Conservation (phyloP, 2,888 invertebrate species). For the Ptychoptera contaminata region DNA sequence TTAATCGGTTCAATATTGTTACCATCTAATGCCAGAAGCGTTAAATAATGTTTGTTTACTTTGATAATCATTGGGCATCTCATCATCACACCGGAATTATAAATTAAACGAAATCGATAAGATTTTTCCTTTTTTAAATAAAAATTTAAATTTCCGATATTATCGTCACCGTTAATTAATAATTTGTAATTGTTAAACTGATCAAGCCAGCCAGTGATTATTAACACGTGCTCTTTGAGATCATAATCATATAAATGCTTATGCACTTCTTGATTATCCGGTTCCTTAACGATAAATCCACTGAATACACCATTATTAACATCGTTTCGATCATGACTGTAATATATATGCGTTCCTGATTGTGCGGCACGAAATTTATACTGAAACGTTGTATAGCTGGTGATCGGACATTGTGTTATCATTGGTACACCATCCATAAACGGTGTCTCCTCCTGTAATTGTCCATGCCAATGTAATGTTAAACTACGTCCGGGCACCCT, state of each 20-base stretch:
- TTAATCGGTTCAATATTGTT: conserved; percentile 50
- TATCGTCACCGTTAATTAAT: neutral
- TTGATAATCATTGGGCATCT: conserved; percentile 67
- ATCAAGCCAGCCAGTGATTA: conserved; percentile 48
- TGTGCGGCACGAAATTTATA: conserved; percentile 59
- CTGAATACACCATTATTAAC: conserved; percentile 54
- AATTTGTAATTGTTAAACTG: neutral
- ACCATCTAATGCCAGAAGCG: conserved; percentile 56
- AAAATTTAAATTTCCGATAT: neutral
- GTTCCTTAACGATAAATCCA: conserved; percentile 50
- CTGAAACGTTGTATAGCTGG: conserved; percentile 56
- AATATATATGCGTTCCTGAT: conserved; percentile 59
- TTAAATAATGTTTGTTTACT: conserved; percentile 58
- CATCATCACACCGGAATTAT: conserved; percentile 51
- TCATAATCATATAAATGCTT: conserved; percentile 52
- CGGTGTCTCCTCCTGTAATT: conserved; percentile 48
- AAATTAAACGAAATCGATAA: conserved; percentile 56
- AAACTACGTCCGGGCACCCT: conserved; percentile 52
- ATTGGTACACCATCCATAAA: conserved; percentile 68
- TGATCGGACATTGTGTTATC: conserved; percentile 61
- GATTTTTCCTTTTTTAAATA: conserved; percentile 19
- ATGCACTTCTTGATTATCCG: conserved; percentile 42
- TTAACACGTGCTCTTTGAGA: conserved; percentile 47
- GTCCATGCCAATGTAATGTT: conserved; percentile 69
- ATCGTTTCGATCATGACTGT: conserved; percentile 54